phyloP scores from a whole-genome alignment of 2,113 vertebrate species.

The Pelecanoides urinatrix region DNA sequence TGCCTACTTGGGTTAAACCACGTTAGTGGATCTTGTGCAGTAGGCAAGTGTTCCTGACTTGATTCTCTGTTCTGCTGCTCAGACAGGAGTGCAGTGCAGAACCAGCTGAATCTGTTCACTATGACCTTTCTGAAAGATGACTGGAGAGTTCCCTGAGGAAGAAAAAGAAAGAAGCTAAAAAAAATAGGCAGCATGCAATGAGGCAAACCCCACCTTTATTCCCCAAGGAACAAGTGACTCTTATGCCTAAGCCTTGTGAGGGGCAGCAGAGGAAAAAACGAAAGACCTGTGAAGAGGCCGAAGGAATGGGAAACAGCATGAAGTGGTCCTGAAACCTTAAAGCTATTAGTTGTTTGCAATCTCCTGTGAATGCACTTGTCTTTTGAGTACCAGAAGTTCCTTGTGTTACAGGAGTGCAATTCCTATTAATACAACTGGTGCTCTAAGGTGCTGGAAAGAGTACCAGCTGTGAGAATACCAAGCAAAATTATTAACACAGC shows the following conservation, averaged over 20 bases:
- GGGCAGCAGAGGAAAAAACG: neutral
- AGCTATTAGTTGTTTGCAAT: neutral
- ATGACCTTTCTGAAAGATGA: neutral
- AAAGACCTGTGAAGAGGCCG: neutral
- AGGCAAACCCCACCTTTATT: neutral
- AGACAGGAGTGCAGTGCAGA: neutral
- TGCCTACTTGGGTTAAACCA: neutral
- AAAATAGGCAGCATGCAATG: neutral
- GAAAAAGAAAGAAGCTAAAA: neutral
- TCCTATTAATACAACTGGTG: neutral
- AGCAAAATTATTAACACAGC: neutral
- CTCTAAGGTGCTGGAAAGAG: neutral
- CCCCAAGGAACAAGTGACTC: neutral
- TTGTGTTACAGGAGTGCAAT: neutral
- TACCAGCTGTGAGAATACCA: neutral
- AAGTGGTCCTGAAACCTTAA: neutral
- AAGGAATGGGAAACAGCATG: neutral
- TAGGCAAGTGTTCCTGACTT: neutral
- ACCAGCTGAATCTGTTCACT: neutral
- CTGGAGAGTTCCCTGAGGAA: neutral
- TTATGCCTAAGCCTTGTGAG: neutral
- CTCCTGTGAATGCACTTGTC: neutral
- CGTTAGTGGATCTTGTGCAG: neutral
- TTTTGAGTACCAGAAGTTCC: neutral
- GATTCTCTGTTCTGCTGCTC: neutral